These are phyloP conservation scores for Grus americana DNA, from an alignment of 2,113 vertebrate genomes.

Conservation along the genomic window DNA sequence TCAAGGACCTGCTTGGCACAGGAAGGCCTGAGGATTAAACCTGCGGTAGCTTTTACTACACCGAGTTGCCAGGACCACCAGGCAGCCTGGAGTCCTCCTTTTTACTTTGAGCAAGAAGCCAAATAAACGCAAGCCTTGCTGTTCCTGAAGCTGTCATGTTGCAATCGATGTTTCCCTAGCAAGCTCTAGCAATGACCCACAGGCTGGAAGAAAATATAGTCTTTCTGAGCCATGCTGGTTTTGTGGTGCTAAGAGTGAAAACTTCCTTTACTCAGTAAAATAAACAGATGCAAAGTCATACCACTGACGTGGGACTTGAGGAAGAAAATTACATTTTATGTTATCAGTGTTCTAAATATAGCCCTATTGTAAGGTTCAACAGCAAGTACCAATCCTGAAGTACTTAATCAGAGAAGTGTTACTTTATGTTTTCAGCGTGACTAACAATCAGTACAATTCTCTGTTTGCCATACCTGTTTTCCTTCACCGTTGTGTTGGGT, in stretches of 20 bases:
- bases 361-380: not conserved
- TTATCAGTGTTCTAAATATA: not conserved
- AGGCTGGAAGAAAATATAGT: not conserved
- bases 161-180: not conserved
- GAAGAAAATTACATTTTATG: not conserved
- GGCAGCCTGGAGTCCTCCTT: not conserved
- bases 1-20: not conserved
- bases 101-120: not conserved
- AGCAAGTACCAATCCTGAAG: not conserved
- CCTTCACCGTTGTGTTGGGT: not conserved
- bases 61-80: not conserved
- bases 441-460: not conserved
- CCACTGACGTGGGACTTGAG: not conserved
- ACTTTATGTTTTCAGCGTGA: not conserved
- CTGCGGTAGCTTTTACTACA: not conserved
- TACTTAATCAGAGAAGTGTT: not conserved
- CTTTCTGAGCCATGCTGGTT: not conserved
- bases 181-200: not conserved
- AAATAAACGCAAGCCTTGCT: not conserved
- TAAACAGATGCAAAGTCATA: not conserved
- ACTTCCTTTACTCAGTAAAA: not conserved
- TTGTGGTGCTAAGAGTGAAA: not conserved
- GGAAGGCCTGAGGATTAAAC: not conserved
- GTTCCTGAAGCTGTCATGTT: not conserved
- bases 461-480: not conserved